Conservation (phyloP, 2,797 vertebrate species). For the Channallabes apus region DNA sequence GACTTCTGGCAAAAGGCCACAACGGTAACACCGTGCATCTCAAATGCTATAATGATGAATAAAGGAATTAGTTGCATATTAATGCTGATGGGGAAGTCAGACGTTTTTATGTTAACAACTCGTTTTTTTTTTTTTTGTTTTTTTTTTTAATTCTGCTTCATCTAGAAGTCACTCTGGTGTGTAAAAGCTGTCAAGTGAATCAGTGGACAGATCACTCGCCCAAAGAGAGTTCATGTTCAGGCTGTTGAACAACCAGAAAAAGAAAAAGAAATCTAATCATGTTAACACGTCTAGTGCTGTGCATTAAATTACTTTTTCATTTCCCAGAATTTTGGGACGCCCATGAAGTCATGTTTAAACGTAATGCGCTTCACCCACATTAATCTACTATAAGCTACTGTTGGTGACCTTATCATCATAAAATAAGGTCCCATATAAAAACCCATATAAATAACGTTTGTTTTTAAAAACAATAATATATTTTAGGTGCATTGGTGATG, state of each 20-base stretch:
- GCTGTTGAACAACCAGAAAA: background rate
- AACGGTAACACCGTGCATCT: background rate
- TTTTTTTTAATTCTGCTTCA: background rate
- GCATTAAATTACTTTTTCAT: no score
- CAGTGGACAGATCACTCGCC: background rate
- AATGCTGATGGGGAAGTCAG: constrained; percentile 5
- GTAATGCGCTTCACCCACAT: no score
- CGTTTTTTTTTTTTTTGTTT: no score
- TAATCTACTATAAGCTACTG: no score
- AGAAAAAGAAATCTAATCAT: background rate
- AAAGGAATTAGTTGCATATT: background rate
- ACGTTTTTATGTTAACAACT: background rate
- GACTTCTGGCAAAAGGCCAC: background rate
- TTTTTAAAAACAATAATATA: background rate
- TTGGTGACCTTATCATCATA: no score
- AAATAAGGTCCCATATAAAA: no score
- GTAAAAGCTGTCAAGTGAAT: background rate
- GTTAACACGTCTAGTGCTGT: no score
- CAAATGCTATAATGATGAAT: background rate
- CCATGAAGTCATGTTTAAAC: background rate
- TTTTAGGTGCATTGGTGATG: background rate
- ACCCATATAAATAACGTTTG: background rate
- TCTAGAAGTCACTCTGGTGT: background rate
- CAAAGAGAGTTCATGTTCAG: background rate
- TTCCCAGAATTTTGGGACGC: no score